Percentiles rank a stretch among this genome's conserved stretches.
Evolutionary conservation across 2,797 vertebrate genomes (phyloP).

Genomic region (Neosilurus mollespiculum): DNA sequence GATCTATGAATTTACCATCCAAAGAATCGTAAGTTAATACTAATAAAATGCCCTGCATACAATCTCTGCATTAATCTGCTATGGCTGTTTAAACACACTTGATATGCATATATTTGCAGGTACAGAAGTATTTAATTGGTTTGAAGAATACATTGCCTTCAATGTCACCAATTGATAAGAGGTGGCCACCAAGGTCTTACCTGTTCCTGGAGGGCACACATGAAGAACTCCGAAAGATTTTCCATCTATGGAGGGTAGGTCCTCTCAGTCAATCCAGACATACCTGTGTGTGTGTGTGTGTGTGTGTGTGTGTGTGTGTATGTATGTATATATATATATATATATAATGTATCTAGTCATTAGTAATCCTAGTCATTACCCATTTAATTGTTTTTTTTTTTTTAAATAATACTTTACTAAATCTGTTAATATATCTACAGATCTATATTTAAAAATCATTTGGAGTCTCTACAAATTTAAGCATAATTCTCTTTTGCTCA

Average conservation of each 20-base stretch:
- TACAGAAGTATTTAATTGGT: slow-evolving; percentile 92
- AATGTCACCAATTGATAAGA: slow-evolving; percentile 91
- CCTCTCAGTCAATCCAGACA: background rate
- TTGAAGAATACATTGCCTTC: slow-evolving; percentile 88
- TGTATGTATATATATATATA: too few relatives aligned
- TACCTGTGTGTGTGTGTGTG: too few relatives aligned
- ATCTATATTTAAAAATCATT: background rate
- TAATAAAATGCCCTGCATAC: background rate
- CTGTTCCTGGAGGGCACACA: slow-evolving; percentile 87
- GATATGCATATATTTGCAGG: slow-evolving; percentile 65
- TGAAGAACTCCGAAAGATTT: slow-evolving; percentile 85
- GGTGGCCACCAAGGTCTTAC: slow-evolving; percentile 88
- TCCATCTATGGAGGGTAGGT: slow-evolving; percentile 94
- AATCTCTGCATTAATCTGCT: background rate
- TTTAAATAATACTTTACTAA: background rate
- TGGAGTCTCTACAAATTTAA: background rate
- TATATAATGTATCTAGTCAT: background rate
- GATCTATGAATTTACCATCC: slow-evolving; percentile 94
- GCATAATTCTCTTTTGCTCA: background rate
- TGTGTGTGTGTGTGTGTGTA: too few relatives aligned
- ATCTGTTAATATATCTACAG: background rate
- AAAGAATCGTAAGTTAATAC: slow-evolving; percentile 87
- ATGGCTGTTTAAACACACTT: background rate
- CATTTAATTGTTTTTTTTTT: background rate
- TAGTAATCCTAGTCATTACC: background rate